phyloP scores from a whole-genome alignment of 2,888 invertebrate genomes.

The Sinhomidia bicolor region DNA sequence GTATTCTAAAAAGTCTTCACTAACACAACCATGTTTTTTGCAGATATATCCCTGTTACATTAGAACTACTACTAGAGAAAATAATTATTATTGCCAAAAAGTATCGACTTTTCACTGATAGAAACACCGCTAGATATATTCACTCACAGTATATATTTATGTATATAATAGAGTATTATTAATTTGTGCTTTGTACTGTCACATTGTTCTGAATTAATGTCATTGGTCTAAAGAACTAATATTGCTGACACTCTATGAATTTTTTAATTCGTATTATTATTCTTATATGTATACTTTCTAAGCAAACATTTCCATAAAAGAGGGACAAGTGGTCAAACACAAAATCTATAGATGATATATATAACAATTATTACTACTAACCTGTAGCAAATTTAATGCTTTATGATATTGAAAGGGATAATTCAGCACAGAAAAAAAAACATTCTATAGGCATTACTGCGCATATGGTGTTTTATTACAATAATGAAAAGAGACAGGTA shows the following conservation, averaged over 20 bases:
- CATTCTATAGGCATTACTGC: background rate
- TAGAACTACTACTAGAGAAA: too few species aligned
- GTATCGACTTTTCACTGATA: too few species aligned
- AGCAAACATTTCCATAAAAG: background rate
- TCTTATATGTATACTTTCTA: background rate
- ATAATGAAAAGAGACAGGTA: background rate
- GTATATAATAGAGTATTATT: too few species aligned
- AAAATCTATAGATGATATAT: background rate
- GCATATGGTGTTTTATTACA: constrained; percentile 2
- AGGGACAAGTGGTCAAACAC: background rate
- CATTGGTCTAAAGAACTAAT: constrained; percentile 1
- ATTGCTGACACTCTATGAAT: background rate
- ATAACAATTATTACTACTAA: background rate
- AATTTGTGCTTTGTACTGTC: background rate
- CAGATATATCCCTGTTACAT: too few species aligned
- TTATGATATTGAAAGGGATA: constrained; percentile 17
- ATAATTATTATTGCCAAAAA: too few species aligned
- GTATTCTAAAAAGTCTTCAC: too few species aligned
- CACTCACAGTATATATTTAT: too few species aligned
- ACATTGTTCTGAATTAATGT: constrained; percentile 6
- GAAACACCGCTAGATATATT: too few species aligned
- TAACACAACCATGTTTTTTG: too few species aligned
- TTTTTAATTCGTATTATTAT: background rate
- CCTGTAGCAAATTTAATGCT: background rate
- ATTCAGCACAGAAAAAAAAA: background rate